Evolutionary conservation across 2,113 vertebrate species (phyloP).

Genomic region (Phrynosoma blainvillii): DNA sequence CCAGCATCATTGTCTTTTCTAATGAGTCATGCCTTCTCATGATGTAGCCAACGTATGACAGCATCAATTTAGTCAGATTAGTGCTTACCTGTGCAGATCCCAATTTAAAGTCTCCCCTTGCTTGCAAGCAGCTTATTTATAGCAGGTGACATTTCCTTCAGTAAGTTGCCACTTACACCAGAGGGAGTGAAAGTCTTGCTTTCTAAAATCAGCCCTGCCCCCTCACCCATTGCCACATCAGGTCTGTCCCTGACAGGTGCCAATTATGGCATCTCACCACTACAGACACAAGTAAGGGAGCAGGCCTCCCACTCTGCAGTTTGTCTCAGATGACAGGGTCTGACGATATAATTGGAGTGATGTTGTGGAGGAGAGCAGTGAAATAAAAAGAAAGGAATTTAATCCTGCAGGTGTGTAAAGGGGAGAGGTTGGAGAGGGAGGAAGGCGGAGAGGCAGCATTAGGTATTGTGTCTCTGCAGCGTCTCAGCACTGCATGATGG

Average conservation of each 20-base stretch:
- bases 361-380: constrained; percentile 4
- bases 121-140: neutral
- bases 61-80: too few species aligned
- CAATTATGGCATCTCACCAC: constrained; percentile 62
- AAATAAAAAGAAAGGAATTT: constrained; percentile 21
- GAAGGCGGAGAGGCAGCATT: neutral
- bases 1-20: too few species aligned
- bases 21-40: too few species aligned
- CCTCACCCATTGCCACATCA: constrained; percentile 18
- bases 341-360: constrained; percentile 23
- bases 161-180: constrained; percentile 8
- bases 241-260: constrained; percentile 66
- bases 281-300: constrained; percentile 58
- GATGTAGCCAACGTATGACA: too few species aligned
- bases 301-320: constrained; percentile 54
- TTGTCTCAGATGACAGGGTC: constrained; percentile 49
- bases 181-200: constrained; percentile 48
- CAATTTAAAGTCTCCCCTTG: neutral
- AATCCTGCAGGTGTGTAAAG: constrained; percentile 57
- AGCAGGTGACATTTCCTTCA: constrained; percentile 7
- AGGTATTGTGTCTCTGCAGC: neutral
- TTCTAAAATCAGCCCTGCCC: constrained; percentile 63
- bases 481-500: neutral
- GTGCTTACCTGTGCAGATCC: neutral
- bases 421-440: neutral